Conservation (phyloP, 2,888 invertebrate genomes). For the Chydorus sphaericus region DNA sequence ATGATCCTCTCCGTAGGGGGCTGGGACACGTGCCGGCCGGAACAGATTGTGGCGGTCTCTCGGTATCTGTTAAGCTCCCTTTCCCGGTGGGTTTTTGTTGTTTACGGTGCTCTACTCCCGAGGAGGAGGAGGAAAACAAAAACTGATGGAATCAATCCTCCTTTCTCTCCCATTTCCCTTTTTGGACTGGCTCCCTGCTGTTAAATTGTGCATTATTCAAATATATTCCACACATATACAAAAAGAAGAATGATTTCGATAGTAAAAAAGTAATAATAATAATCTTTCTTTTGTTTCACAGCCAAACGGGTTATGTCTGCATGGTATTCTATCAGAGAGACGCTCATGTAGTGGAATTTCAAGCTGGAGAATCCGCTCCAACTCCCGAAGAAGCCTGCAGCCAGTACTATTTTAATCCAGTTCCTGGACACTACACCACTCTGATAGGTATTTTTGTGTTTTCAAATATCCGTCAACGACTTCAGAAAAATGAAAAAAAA, state of each 20-base stretch:
- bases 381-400: conserved; percentile 50
- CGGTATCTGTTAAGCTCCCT: neutral
- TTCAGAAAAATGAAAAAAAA: too few species aligned
- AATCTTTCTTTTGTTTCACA: conserved; percentile 32
- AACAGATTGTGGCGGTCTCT: neutral
- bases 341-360: conserved; percentile 54
- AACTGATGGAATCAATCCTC: neutral
- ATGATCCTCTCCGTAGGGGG: too few species aligned
- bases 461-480: too few species aligned
- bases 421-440: conserved; percentile 36
- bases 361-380: conserved; percentile 33
- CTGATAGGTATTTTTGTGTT: conserved; percentile 43
- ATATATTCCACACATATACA: too few species aligned
- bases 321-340: conserved; percentile 56
- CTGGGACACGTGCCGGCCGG: neutral
- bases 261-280: conserved; percentile 4
- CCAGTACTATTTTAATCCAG: conserved; percentile 33
- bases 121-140: neutral
- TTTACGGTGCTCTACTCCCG: too few species aligned
- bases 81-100: neutral
- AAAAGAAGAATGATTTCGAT: too few species aligned
- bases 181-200: too few species aligned
- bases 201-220: too few species aligned
- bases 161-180: neutral
- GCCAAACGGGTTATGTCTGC: conserved; percentile 64